Evolutionary conservation across 2,888 invertebrate species (phyloP).

Genomic region (Epsilonema sp.): DNA sequence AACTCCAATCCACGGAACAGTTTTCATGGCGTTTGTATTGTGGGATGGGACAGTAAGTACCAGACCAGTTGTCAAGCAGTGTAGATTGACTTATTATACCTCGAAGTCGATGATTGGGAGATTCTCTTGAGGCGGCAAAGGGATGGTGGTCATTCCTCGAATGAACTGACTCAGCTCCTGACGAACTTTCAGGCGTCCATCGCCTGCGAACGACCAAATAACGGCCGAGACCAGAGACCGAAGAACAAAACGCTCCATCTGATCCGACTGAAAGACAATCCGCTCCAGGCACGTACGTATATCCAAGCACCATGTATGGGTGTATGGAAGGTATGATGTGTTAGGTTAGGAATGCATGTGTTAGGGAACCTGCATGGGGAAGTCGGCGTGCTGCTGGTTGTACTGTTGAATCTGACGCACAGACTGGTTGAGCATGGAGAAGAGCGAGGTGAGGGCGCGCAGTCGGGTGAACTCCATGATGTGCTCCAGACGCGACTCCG

Average conservation of each 20-base stretch:
- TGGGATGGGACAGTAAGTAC: too few species aligned
- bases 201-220: constrained; percentile 94
- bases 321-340: background rate
- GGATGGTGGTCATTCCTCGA: constrained; percentile 76
- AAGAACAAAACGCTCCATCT: constrained; percentile 76
- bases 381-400: constrained; percentile 78
- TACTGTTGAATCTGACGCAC: constrained; percentile 63
- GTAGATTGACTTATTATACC: too few species aligned
- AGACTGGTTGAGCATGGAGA: constrained; percentile 90
- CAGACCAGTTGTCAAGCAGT: too few species aligned
- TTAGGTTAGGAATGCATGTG: too few species aligned
- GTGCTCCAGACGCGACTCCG: constrained; percentile 66
- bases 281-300: constrained; percentile 2
- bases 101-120: constrained; percentile 86
- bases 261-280: constrained; percentile 49
- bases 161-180: constrained; percentile 89
- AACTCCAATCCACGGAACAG: too few species aligned
- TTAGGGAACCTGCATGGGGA: constrained; percentile 47
- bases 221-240: constrained; percentile 78
- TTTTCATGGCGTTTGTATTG: too few species aligned
- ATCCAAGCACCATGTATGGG: background rate
- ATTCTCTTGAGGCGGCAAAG: constrained; percentile 56
- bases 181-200: constrained; percentile 82
- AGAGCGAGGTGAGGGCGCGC: constrained; percentile 76
- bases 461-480: constrained; percentile 97